Evolutionary conservation across 2,888 invertebrate genomes (phyloP).

Genomic region (Callyntrura guangdongensis): DNA sequence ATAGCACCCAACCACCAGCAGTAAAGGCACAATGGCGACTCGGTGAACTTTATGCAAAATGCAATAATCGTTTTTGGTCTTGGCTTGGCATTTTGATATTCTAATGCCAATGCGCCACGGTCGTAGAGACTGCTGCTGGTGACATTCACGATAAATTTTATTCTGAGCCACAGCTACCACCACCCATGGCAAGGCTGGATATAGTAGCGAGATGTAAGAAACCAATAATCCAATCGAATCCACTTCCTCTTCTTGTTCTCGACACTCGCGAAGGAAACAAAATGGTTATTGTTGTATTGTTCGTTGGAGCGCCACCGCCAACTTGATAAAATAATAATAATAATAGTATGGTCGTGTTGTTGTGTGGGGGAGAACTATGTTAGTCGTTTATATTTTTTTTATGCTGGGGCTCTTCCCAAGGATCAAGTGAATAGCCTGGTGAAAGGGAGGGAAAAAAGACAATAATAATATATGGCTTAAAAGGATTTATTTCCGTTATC

Average conservation of each 20-base stretch:
- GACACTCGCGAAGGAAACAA: too few relatives aligned
- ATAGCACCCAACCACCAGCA: neutral
- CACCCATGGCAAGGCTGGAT: too few relatives aligned
- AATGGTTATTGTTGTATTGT: too few relatives aligned
- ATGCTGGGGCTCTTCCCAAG: neutral
- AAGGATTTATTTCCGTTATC: constrained; percentile 45
- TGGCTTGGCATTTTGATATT: constrained; percentile 30
- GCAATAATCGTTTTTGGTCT: constrained; percentile 43
- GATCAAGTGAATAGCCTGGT: neutral
- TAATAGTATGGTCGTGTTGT: neutral
- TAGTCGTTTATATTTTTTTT: neutral
- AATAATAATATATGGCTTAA: constrained; percentile 38
- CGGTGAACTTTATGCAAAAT: constrained; percentile 20
- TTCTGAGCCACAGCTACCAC: neutral
- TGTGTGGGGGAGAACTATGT: neutral
- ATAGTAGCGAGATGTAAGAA: neutral
- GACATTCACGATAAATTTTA: constrained; percentile 54
- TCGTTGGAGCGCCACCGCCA: neutral
- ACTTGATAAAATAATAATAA: neutral
- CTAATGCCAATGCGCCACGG: neutral
- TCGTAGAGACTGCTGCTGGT: neutral
- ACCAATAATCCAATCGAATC: constrained; percentile 36
- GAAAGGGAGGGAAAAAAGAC: neutral
- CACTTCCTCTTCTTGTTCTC: neutral
- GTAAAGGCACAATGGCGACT: neutral